These are phyloP conservation scores for Drosophila cracens DNA, from an alignment of 2,888 invertebrate genomes.

Conservation along the genomic window DNA sequence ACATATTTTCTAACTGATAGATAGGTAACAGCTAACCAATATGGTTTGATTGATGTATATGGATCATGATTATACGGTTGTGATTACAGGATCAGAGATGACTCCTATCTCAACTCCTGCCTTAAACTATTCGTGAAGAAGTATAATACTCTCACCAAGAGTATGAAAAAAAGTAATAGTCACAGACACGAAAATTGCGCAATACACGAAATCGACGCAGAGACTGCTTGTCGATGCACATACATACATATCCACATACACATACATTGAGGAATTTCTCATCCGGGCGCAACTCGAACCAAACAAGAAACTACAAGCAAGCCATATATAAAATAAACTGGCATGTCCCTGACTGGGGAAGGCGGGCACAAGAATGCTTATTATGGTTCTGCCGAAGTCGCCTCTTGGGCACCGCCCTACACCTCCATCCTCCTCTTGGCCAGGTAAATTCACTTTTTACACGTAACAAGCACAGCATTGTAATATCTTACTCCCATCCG, in stretches of 20 bases:
- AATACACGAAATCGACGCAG: conserved; percentile 39
- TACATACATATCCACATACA: not conserved
- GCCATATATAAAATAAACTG: conserved; percentile 62
- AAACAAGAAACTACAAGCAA: conserved; percentile 55
- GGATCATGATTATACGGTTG: not conserved
- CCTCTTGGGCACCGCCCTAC: conserved; percentile 30
- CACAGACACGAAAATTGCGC: conserved; percentile 59
- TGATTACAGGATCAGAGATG: not conserved
- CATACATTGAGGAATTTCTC: conserved; percentile 1
- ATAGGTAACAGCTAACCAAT: not conserved
- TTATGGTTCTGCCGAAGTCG: conserved; percentile 43
- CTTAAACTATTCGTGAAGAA: not conserved
- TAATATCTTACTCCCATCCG: conserved; percentile 9
- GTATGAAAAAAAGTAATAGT: conserved; percentile 22
- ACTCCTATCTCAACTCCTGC: not conserved
- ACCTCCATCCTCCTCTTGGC: not conserved
- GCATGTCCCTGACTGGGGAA: conserved; percentile 40
- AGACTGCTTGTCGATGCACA: conserved; percentile 38
- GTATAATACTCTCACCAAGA: not conserved
- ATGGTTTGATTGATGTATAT: not conserved
- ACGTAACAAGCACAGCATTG: conserved; percentile 59
- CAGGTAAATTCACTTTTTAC: conserved; percentile 66
- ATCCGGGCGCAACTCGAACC: conserved; percentile 9
- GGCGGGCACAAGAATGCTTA: conserved; percentile 23
- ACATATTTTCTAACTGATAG: not conserved